Evolutionary conservation across 2,113 vertebrate species (phyloP).

Genomic region (Ginglymostoma cirratum): DNA sequence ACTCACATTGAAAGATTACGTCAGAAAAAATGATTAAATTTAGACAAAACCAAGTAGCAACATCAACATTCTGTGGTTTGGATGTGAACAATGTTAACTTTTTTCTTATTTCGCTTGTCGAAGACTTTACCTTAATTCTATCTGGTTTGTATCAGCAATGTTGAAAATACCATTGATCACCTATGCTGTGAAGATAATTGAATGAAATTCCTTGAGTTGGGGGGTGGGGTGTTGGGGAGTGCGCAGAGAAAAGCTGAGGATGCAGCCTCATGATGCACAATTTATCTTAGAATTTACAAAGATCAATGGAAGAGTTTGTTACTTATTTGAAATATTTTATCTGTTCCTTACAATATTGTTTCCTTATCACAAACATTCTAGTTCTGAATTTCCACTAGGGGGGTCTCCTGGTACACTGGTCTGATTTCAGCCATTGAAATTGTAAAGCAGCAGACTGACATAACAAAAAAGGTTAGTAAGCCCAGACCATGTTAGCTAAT

Average conservation of each 20-base stretch:
- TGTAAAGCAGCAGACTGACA: background rate
- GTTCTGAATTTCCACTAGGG: background rate
- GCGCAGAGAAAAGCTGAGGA: background rate
- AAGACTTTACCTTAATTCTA: background rate
- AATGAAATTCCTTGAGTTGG: background rate
- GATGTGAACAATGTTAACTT: background rate
- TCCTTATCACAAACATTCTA: background rate
- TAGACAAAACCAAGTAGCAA: background rate
- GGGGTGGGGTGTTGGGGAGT: no score
- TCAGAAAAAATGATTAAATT: background rate
- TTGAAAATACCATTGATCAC: background rate
- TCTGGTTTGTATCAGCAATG: background rate
- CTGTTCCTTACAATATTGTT: background rate
- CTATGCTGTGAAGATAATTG: background rate
- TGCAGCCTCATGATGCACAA: background rate
- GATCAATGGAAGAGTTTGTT: background rate
- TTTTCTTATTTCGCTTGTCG: background rate
- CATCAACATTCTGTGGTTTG: background rate
- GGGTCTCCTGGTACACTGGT: background rate
- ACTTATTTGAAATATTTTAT: background rate
- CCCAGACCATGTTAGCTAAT: background rate
- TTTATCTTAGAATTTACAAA: background rate
- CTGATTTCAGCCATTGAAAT: background rate
- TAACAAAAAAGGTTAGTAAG: background rate
- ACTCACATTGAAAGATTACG: background rate